Percentiles rank a stretch among this genome's conserved stretches.
phyloP scores from a whole-genome alignment of 1,140 invertebrate species.

The Polyergus mexicanus region DNA sequence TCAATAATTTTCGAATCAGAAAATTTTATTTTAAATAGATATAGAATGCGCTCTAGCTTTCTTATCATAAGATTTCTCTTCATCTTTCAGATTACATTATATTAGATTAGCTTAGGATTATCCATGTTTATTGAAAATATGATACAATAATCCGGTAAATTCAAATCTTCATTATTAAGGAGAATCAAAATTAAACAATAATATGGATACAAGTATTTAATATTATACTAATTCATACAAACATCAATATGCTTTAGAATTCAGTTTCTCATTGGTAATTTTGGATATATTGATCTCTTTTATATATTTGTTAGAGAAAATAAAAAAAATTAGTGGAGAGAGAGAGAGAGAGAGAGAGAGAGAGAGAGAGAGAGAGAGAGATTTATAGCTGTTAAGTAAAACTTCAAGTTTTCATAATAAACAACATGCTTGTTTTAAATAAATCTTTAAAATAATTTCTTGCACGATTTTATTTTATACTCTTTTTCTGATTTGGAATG shows the following conservation, averaged over 20 bases:
- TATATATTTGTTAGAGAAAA: constrained; percentile 12
- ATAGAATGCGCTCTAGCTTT: neutral
- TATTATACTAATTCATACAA: constrained; percentile 40
- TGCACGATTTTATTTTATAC: neutral
- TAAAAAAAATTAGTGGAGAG: too few species aligned
- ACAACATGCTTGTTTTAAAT: neutral
- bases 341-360: too few species aligned
- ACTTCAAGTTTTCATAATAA: neutral
- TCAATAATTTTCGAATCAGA: neutral
- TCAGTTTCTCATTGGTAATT: neutral
- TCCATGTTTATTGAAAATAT: constrained; percentile 46
- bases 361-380: too few species aligned
- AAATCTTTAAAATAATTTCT: neutral
- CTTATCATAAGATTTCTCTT: constrained; percentile 15
- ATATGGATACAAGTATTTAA: constrained; percentile 29
- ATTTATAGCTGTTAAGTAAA: neutral
- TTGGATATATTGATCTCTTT: constrained; percentile 57
- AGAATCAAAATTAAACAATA: constrained; percentile 62
- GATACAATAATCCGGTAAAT: neutral
- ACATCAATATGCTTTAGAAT: neutral
- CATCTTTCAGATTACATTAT: constrained; percentile 23
- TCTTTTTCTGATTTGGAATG: neutral
- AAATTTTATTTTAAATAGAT: neutral
- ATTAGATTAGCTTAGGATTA: constrained; percentile 29
- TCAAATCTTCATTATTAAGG: constrained; percentile 45